Base-by-base conservation (phyloP, 2,888 invertebrate species). In the Cryptosula pallasiana region DNA sequence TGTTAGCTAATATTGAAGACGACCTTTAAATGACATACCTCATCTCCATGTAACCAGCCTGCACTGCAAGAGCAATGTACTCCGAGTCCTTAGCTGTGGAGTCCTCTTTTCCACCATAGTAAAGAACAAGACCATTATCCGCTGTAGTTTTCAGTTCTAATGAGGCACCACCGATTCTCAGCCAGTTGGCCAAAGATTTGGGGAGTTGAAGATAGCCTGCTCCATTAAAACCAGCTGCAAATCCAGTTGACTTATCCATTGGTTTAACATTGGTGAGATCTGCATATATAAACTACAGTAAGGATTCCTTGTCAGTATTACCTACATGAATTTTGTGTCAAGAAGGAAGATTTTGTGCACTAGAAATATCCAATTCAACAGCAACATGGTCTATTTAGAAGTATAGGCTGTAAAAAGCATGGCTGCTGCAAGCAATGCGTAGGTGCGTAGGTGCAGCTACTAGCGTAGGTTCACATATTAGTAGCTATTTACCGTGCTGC, bases 31-130 rank as follows among this genome's bases (percentile, higher is more conserved):
- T n/a, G n/a, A n/a, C 45, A 5, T 63, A 63, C 63, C 63, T 63
- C 32, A 63, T 27, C 27, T 63, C 63, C 2, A 63, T 32, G 34
- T 29, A 63, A 5, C 63, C 63, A 32, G 3, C 63, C 32, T 63
- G 63, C 9, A 63, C 5, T 25, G 63, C 63, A 13, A 63, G 63
- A 63, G 63, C 63, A 13, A 63, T n/a, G 32, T 63, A 63, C 27
- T 63, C 63, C 63, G 63, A 63, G 34, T 63, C 32, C 13, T 20
- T 16, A 27, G 32, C 32, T 13, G 34, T 27, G 27, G 63, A 9
- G 32, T 34, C 63, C 32, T 63, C 63, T 32, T 63, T 63, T 5
- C 63, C 63, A 32, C 63, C 63, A 63, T 63, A 27, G 32, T 63
- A 63, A 63, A 63, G 27, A 27, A 63, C 2, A 2, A 63, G 32